Conservation (phyloP, 1,140 invertebrate genomes). For the Penaeus chinensis region DNA sequence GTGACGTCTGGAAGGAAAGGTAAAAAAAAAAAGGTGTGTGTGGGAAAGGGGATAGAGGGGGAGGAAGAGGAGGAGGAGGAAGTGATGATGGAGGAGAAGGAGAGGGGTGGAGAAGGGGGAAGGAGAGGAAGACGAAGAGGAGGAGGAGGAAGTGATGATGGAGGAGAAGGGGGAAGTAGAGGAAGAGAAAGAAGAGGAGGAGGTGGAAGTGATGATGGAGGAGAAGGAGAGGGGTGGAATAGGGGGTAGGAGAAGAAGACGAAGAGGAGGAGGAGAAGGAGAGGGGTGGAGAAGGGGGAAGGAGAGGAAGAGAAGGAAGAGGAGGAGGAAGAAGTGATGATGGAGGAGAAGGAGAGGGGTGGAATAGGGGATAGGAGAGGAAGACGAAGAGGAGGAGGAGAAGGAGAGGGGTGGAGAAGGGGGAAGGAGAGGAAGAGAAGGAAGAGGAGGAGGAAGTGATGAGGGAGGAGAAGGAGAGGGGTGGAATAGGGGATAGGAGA, state of each 20-base stretch:
- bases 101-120: neutral
- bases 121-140: neutral
- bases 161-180: neutral
- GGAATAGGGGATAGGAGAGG: neutral
- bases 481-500: neutral
- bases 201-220: too few species aligned
- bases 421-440: neutral
- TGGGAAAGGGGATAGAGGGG: neutral
- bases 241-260: constrained; percentile 14
- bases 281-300: too few species aligned
- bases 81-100: neutral
- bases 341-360: too few species aligned
- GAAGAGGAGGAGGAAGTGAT: neutral
- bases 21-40: too few species aligned
- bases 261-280: constrained; percentile 13
- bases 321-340: neutral
- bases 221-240: neutral
- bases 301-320: too few species aligned
- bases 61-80: neutral
- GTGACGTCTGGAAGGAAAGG: too few species aligned
- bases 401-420: neutral
- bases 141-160: neutral
- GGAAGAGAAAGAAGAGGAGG: neutral
- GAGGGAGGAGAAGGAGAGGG: neutral
- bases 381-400: neutral